Percentiles rank a stretch among this genome's conserved stretches.
Conservation (phyloP, 2,797 vertebrate genomes). For the Gallinago nigripennis region DNA sequence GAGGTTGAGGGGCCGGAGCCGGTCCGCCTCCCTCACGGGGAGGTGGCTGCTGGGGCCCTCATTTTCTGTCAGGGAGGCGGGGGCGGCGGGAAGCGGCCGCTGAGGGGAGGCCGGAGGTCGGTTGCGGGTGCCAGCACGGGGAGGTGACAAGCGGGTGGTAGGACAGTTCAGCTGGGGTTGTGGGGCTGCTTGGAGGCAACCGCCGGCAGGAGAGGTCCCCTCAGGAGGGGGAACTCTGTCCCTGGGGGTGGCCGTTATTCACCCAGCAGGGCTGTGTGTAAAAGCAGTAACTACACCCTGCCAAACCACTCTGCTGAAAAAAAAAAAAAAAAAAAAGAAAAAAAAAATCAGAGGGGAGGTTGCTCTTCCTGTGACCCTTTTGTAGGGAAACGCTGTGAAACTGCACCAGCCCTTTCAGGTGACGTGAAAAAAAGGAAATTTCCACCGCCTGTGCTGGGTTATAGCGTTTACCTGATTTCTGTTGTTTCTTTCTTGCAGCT, state of each 20-base stretch:
- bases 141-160: fast-evolving
- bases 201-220: background rate
- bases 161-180: fast-evolving
- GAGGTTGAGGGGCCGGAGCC: background rate
- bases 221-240: fast-evolving
- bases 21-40: background rate
- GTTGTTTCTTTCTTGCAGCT: conserved; percentile 69
- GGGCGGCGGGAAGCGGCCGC: background rate
- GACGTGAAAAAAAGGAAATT: background rate
- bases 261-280: fast-evolving
- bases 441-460: background rate
- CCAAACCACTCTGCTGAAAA: background rate
- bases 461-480: background rate
- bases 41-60: background rate
- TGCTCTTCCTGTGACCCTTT: background rate
- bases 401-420: background rate
- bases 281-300: background rate
- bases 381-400: background rate
- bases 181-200: background rate
- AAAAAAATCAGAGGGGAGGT: background rate
- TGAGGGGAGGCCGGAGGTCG: background rate
- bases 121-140: background rate
- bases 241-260: background rate
- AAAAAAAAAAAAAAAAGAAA: too few relatives aligned
- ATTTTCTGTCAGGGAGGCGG: background rate